Percentiles rank a stretch among this genome's conserved stretches.
These are phyloP conservation scores for Menidia menidia DNA, from an alignment of 2,797 vertebrate species.

Conservation along the genomic window DNA sequence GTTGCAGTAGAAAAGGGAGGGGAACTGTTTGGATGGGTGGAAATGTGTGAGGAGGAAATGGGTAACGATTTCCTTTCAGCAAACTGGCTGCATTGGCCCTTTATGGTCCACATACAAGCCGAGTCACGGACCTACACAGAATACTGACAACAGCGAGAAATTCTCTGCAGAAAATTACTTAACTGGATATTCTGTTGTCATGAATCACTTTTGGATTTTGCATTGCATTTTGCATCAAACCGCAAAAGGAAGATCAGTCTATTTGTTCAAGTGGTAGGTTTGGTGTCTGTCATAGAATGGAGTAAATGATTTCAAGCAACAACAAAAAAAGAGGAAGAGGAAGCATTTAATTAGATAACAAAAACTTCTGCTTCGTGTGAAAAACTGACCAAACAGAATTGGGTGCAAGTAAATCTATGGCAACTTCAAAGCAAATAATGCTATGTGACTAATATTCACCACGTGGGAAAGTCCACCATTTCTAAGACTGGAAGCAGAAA, in stretches of 20 bases:
- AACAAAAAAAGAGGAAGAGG: background rate
- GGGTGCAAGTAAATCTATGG: background rate
- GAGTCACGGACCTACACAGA: conserved; percentile 30
- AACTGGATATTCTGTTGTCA: conserved; percentile 11
- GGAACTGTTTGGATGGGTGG: conserved; percentile 46
- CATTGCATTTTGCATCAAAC: conserved; percentile 19
- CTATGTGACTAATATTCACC: background rate
- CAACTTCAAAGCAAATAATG: conserved; percentile 1
- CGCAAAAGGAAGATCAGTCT: conserved; percentile 8
- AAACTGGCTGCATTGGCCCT: conserved; percentile 53
- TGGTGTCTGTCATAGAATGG: background rate
- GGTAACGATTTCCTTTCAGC: conserved; percentile 71
- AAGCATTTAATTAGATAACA: background rate
- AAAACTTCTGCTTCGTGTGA: background rate
- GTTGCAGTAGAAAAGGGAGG: conserved; percentile 66
- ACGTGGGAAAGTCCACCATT: background rate
- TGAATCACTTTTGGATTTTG: conserved; percentile 34
- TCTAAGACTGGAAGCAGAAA: conserved; percentile 29
- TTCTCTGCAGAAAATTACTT: conserved; percentile 28
- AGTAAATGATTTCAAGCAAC: background rate
- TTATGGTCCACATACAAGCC: conserved; percentile 30
- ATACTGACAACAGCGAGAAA: conserved; percentile 38
- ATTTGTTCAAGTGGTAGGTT: conserved; percentile 11
- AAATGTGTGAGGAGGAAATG: conserved; percentile 57
- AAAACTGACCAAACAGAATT: background rate